Conservation (phyloP, 1,140 invertebrate species). For the Trichogramma pretiosum region DNA sequence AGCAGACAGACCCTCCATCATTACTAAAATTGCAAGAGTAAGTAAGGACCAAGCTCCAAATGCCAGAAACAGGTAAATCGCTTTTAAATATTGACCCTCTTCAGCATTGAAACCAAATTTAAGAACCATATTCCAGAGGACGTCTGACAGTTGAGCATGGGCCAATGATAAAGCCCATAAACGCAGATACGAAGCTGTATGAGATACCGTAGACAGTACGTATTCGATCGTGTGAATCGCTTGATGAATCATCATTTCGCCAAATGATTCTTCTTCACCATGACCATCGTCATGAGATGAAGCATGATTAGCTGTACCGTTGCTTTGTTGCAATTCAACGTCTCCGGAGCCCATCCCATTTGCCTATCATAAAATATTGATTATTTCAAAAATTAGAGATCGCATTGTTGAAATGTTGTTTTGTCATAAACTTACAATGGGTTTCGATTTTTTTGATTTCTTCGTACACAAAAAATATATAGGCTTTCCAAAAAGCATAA, state of each 20-base stretch:
- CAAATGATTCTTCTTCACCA: constrained; percentile 51
- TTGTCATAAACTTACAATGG: constrained; percentile 18
- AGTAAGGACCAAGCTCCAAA: constrained; percentile 81
- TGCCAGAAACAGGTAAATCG: constrained; percentile 60
- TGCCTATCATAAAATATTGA: too few relatives aligned
- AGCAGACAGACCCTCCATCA: constrained; percentile 84
- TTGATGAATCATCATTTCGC: constrained; percentile 86
- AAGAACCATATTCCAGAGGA: constrained; percentile 62
- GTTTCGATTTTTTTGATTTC: constrained; percentile 2
- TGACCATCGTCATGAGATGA: too few relatives aligned
- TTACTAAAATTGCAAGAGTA: constrained; percentile 78
- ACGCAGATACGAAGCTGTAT: constrained; percentile 92
- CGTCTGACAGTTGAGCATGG: constrained; percentile 71
- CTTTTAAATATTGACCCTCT: constrained; percentile 37
- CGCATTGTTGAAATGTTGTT: too few relatives aligned
- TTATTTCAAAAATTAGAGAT: constrained; percentile 2
- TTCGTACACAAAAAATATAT: constrained; percentile 51
- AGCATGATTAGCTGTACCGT: constrained; percentile 12
- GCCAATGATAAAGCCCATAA: constrained; percentile 93
- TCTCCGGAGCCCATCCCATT: constrained; percentile 31
- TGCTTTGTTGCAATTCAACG: constrained; percentile 30
- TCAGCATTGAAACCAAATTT: constrained; percentile 40
- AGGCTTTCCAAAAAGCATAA: constrained; percentile 89
- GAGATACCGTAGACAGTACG: constrained; percentile 88
- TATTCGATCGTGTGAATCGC: constrained; percentile 96